Conservation (phyloP, 23 tunicate genomes). For the Halocynthia aurantium region DNA sequence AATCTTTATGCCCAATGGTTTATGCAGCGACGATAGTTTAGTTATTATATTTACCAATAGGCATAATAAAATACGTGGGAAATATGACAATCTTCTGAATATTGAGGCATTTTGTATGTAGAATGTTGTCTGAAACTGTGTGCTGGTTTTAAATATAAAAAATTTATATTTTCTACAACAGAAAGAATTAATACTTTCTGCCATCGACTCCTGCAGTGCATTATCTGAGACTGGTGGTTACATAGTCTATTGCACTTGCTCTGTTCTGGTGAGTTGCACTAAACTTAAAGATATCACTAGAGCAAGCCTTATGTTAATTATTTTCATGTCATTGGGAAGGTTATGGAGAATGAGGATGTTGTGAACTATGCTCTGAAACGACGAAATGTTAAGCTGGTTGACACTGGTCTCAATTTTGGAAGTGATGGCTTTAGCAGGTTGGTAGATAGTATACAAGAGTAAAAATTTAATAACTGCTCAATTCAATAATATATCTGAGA, state of each 20-base stretch:
- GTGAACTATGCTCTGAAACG: constrained; percentile 87
- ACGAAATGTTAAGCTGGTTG: constrained; percentile 82
- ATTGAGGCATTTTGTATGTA: too few species aligned
- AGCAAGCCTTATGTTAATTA: neutral
- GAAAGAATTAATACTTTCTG: constrained; percentile 87
- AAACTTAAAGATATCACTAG: neutral
- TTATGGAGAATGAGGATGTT: constrained; percentile 93
- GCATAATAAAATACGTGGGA: constrained; percentile 2
- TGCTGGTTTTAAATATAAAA: neutral
- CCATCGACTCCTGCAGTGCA: constrained; percentile 94
- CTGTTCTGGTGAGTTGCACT: constrained; percentile 68
- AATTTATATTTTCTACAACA: constrained; percentile 13
- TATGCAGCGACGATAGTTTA: neutral
- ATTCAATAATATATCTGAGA: too few species aligned
- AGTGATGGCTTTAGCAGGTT: constrained; percentile 75
- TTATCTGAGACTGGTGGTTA: constrained; percentile 69
- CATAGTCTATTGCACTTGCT: constrained; percentile 94
- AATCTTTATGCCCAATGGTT: neutral
- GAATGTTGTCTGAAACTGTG: neutral
- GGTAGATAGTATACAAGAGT: neutral
- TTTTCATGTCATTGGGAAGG: constrained; percentile 17
- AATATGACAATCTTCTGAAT: too few species aligned
- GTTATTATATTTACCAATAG: too few species aligned
- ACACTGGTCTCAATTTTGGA: constrained; percentile 94
- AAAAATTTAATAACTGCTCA: too few species aligned